Evolutionary conservation across 2,797 vertebrate genomes (phyloP).

Genomic region (Lateolabrax maculatus): DNA sequence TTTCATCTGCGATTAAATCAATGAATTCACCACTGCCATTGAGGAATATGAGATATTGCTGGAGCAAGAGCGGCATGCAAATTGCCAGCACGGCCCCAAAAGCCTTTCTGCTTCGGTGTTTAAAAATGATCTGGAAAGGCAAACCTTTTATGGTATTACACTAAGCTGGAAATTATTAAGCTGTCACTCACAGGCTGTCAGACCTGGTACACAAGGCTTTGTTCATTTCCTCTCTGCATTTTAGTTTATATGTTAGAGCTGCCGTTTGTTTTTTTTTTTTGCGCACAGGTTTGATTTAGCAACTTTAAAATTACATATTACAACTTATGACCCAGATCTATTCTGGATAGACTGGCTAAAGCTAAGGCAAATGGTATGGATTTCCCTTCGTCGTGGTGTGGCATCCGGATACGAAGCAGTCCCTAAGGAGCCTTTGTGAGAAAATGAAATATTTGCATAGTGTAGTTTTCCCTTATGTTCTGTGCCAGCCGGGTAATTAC

Average conservation of each 20-base stretch:
- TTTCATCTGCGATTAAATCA: conserved; percentile 51
- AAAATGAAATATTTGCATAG: conserved; percentile 70
- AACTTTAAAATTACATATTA: conserved; percentile 41
- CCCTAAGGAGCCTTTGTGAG: conserved; percentile 60
- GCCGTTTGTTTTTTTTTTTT: neutral
- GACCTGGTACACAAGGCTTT: conserved; percentile 43
- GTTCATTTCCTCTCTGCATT: conserved; percentile 53
- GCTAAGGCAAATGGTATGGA: conserved; percentile 28
- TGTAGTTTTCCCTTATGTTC: conserved; percentile 59
- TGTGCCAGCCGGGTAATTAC: conserved; percentile 72
- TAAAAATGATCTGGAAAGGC: conserved; percentile 49
- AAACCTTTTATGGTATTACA: conserved; percentile 60
- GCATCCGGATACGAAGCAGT: conserved; percentile 47
- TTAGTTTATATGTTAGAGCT: conserved; percentile 21
- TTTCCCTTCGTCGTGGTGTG: conserved; percentile 10
- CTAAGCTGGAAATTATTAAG: conserved; percentile 63
- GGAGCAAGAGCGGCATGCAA: conserved; percentile 53
- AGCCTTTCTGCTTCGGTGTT: conserved; percentile 54
- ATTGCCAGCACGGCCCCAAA: conserved; percentile 35
- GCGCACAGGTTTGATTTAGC: conserved; percentile 15
- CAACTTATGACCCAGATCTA: conserved; percentile 4
- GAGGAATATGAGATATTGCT: conserved; percentile 43
- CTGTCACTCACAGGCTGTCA: conserved; percentile 68
- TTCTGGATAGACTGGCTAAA: conserved; percentile 30
- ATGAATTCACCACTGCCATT: conserved; percentile 42